A percentile compares a stretch with the other conserved stretches of the same genome.
These are phyloP conservation scores for Sesia apiformis DNA, from an alignment of 2,888 invertebrate species.

Conservation along the genomic window DNA sequence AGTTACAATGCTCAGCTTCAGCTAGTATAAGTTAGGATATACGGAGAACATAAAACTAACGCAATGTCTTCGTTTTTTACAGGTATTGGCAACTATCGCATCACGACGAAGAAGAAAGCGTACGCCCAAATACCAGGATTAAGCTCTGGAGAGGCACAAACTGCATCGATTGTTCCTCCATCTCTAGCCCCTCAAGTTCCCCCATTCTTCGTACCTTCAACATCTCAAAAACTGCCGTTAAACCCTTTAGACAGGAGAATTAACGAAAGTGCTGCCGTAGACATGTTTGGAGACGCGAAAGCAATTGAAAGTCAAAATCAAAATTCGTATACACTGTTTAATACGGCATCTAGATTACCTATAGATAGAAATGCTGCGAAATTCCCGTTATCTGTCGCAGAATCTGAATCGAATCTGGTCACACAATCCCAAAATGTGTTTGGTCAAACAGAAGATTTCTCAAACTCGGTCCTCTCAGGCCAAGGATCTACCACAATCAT, in stretches of 20 bases:
- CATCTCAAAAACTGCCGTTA: neutral
- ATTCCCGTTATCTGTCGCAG: neutral
- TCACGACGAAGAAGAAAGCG: constrained; percentile 79
- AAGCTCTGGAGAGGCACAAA: constrained; percentile 48
- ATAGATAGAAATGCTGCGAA: neutral
- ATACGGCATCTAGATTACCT: constrained; percentile 5
- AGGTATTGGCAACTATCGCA: constrained; percentile 76
- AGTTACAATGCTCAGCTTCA: too few species aligned
- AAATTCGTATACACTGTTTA: constrained; percentile 16
- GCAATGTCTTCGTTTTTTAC: constrained; percentile 13
- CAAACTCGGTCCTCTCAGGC: neutral
- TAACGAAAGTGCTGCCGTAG: neutral
- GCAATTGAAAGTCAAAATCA: constrained; percentile 4
- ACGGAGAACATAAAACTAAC: neutral
- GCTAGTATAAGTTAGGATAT: too few species aligned
- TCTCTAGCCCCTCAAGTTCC: constrained; percentile 34
- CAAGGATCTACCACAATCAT: constrained; percentile 22
- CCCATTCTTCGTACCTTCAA: neutral
- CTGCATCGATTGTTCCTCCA: constrained; percentile 39
- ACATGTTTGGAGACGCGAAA: neutral
- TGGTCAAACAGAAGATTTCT: neutral
- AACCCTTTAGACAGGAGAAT: neutral
- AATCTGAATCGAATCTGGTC: neutral
- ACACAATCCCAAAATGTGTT: too few species aligned
- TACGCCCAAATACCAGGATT: constrained; percentile 88